Evolutionary conservation across 2,797 vertebrate genomes (phyloP).

Genomic region (Rhabdophis nuchalis): DNA sequence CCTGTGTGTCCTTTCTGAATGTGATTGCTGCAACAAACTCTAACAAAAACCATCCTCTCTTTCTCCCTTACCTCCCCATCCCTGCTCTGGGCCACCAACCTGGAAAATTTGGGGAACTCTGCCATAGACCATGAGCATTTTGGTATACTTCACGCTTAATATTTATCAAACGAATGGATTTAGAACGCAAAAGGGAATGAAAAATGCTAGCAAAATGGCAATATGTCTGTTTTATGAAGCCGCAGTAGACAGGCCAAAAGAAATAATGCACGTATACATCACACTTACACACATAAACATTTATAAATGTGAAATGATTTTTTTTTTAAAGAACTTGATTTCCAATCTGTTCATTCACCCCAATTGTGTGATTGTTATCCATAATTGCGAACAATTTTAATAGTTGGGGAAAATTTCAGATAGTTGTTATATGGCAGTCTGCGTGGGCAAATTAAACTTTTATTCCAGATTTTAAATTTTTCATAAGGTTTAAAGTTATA

Average conservation of each 20-base stretch:
- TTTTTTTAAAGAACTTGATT: constrained; percentile 33
- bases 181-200: neutral
- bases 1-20: too few relatives aligned
- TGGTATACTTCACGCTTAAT: neutral
- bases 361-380: constrained; percentile 35
- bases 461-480: constrained; percentile 68
- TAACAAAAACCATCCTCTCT: too few relatives aligned
- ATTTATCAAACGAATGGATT: neutral
- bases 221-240: neutral
- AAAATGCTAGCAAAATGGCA: neutral
- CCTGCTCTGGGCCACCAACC: rapidly evolving
- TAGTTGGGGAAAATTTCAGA: constrained; percentile 47
- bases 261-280: neutral
- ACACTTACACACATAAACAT: neutral
- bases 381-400: constrained; percentile 58
- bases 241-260: neutral
- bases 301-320: constrained; percentile 3
- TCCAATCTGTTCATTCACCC: constrained; percentile 38
- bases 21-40: too few relatives aligned
- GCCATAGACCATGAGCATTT: neutral
- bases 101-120: neutral
- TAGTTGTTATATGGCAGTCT: constrained; percentile 41
- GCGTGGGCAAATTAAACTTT: constrained; percentile 67
- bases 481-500: constrained; percentile 67
- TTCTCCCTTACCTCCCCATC: too few relatives aligned